These are phyloP conservation scores for Agonopterix heracliana DNA, from an alignment of 2,888 invertebrate species.

Conservation along the genomic window DNA sequence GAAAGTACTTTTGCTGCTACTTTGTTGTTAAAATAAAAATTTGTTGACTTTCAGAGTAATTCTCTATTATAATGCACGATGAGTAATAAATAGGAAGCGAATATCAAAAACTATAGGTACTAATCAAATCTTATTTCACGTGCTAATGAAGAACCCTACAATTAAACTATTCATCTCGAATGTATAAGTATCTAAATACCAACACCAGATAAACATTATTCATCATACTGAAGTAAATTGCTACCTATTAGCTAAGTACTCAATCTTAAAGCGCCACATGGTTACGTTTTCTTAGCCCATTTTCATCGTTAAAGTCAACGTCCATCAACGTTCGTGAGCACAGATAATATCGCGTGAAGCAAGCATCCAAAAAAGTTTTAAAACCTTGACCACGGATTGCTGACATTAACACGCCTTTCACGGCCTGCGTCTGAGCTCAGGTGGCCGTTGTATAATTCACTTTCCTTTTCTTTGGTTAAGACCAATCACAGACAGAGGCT, in stretches of 20 bases:
- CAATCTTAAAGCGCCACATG: no score
- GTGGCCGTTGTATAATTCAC: conserved; percentile 71
- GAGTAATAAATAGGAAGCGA: no score
- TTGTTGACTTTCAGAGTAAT: background rate
- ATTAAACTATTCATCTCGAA: no score
- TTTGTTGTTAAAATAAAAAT: background rate
- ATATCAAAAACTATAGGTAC: no score
- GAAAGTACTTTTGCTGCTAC: conserved; percentile 7
- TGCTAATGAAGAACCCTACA: no score
- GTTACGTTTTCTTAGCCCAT: background rate
- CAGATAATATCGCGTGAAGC: conserved; percentile 51
- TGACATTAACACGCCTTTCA: conserved; percentile 74
- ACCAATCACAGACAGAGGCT: background rate
- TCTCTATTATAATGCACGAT: no score
- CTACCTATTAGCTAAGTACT: no score
- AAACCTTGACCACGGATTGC: conserved; percentile 70
- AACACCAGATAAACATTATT: no score
- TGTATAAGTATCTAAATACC: no score
- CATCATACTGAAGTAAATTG: no score
- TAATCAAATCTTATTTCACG: no score
- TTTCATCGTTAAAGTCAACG: conserved; percentile 17
- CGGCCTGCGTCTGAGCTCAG: conserved; percentile 45
- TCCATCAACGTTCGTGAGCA: conserved; percentile 32
- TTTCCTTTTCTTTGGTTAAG: conserved; percentile 65
- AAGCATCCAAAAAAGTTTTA: conserved; percentile 51